Conservation (phyloP, 35 echinoderm and acorn worm genomes). For the Apostichopus californicus region DNA sequence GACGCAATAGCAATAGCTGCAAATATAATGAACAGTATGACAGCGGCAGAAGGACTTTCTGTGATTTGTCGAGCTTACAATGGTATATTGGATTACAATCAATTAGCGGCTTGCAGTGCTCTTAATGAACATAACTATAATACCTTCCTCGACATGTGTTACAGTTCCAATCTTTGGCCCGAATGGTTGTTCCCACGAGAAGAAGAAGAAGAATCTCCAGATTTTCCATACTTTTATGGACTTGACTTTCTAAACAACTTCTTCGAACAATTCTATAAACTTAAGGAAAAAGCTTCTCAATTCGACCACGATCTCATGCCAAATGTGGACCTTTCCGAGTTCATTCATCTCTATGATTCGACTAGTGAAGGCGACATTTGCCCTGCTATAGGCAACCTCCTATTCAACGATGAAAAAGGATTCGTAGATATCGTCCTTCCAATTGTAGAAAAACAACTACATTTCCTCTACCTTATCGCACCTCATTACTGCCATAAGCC, state of each 20-base stretch:
- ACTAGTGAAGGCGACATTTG: not conserved
- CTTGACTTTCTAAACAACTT: constrained; percentile 7
- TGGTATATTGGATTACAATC: not conserved
- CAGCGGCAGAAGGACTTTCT: constrained; percentile 6
- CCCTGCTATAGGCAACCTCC: constrained; percentile 11
- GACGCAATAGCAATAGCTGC: not conserved
- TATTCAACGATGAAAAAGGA: not conserved
- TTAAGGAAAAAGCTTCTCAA: constrained; percentile 23
- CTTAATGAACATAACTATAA: not conserved
- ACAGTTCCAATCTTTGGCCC: not conserved
- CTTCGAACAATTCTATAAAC: not conserved
- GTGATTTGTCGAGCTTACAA: not conserved
- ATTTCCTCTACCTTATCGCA: constrained; percentile 5
- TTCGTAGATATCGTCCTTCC: constrained; percentile 12
- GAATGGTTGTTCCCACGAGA: not conserved
- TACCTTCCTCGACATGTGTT: not conserved
- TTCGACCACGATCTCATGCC: not conserved
- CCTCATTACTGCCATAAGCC: constrained; percentile 21
- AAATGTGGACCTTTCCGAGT: constrained; percentile 10
- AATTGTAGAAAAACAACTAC: constrained; percentile 15
- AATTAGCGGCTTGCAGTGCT: not conserved
- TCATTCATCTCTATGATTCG: not conserved
- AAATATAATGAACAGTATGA: not conserved
- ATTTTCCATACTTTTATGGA: constrained; percentile 12
- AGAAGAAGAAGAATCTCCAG: not conserved